These are phyloP conservation scores for Eugnorisma glareosa DNA, from an alignment of 2,888 invertebrate species.

Conservation along the genomic window DNA sequence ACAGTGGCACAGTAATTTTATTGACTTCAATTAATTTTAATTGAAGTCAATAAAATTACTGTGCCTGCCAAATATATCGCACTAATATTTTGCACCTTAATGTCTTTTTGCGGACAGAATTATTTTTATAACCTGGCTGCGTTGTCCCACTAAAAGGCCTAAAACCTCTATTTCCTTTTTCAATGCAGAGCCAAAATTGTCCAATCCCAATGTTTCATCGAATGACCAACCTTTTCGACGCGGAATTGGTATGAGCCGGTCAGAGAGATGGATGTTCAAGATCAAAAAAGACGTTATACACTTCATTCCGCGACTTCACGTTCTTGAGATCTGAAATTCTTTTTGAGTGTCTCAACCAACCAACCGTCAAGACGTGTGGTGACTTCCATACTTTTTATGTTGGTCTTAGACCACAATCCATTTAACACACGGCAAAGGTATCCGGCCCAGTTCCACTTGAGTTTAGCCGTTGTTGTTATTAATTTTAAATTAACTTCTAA, in stretches of 20 bases:
- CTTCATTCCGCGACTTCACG: too few relatives aligned
- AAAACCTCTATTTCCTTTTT: not conserved
- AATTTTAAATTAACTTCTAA: slow-evolving; percentile 31
- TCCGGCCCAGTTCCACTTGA: too few relatives aligned
- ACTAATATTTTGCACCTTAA: slow-evolving; percentile 11
- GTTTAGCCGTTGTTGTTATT: too few relatives aligned
- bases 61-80: slow-evolving; percentile 29
- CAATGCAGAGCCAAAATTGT: not conserved
- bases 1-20: too few relatives aligned
- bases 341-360: not conserved
- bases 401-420: too few relatives aligned
- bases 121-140: not conserved
- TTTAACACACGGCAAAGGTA: too few relatives aligned
- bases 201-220: not conserved
- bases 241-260: not conserved
- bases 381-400: too few relatives aligned
- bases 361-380: too few relatives aligned
- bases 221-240: not conserved
- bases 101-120: slow-evolving; percentile 4
- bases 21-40: too few relatives aligned
- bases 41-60: not conserved
- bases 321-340: not conserved
- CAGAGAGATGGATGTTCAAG: too few relatives aligned
- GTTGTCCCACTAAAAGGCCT: not conserved
- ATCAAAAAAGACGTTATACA: not conserved